phyloP scores from a whole-genome alignment of 2,113 vertebrate species.

The Octodon degus region DNA sequence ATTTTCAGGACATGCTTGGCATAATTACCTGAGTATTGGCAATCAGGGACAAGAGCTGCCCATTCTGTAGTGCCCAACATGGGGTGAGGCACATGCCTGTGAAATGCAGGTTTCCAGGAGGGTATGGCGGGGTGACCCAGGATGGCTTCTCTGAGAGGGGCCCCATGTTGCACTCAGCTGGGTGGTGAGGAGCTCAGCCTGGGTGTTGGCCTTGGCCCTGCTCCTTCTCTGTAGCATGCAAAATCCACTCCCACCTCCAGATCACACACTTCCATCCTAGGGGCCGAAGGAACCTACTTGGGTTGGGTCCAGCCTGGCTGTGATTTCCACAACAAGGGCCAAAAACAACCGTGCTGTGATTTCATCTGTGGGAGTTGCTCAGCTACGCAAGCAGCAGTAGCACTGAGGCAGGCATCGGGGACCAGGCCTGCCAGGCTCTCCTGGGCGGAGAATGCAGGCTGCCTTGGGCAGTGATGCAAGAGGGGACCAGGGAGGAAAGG shows the following conservation, averaged over 20 bases:
- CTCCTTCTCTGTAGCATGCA: neutral
- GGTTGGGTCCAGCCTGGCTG: neutral
- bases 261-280: neutral
- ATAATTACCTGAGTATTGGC: neutral
- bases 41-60: neutral
- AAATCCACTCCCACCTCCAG: neutral
- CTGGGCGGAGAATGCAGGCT: accelerated
- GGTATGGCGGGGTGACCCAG: accelerated
- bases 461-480: accelerated
- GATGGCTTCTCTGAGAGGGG: no score
- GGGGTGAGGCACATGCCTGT: accelerated
- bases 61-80: accelerated
- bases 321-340: neutral
- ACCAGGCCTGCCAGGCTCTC: neutral
- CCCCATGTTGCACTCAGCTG: accelerated
- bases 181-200: no score
- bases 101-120: neutral
- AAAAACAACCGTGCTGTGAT: neutral
- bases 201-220: accelerated
- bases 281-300: neutral
- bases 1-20: neutral
- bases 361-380: neutral
- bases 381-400: accelerated
- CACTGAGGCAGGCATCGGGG: neutral
- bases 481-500: neutral